Evolutionary conservation across 2,888 invertebrate genomes (phyloP).

Genomic region (Lasioglossum morio): DNA sequence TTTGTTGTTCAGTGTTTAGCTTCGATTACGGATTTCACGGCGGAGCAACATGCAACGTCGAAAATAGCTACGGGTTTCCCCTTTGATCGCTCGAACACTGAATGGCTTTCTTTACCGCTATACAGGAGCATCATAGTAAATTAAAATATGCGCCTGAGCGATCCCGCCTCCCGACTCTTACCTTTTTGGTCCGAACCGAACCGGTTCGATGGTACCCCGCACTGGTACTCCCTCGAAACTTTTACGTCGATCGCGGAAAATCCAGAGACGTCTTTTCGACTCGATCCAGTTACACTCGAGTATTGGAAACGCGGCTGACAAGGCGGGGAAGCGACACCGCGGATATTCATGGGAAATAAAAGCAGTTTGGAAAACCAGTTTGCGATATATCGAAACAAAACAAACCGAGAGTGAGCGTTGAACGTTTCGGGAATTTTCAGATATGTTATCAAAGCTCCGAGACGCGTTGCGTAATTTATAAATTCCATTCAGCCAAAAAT

Average conservation of each 20-base stretch:
- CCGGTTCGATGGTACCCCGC: neutral
- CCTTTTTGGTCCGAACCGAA: neutral
- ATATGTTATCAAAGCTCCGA: neutral
- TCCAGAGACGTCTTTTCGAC: neutral
- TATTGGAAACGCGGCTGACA: neutral
- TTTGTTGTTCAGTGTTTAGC: slow-evolving; percentile 21
- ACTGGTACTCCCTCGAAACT: neutral
- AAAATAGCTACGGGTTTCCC: slow-evolving; percentile 25
- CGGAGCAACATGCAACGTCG: neutral
- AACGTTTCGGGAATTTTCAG: neutral
- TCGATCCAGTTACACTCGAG: neutral
- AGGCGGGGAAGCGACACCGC: neutral
- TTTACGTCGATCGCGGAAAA: neutral
- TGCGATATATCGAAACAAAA: neutral
- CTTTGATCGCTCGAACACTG: slow-evolving; percentile 34
- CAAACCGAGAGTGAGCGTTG: neutral
- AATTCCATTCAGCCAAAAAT: neutral
- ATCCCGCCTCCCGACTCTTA: neutral
- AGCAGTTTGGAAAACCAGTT: neutral
- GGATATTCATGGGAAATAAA: slow-evolving; percentile 3
- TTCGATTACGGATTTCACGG: slow-evolving; percentile 19
- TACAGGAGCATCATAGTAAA: slow-evolving; percentile 34
- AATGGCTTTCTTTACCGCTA: slow-evolving; percentile 12
- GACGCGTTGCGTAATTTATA: neutral
- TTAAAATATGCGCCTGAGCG: slow-evolving; percentile 37